Evolutionary conservation across 35 echinoderm and acorn worm genomes (phyloP), one percentile per base, ranked within the genome.

Genomic region (Apostichopus californicus): DNA sequence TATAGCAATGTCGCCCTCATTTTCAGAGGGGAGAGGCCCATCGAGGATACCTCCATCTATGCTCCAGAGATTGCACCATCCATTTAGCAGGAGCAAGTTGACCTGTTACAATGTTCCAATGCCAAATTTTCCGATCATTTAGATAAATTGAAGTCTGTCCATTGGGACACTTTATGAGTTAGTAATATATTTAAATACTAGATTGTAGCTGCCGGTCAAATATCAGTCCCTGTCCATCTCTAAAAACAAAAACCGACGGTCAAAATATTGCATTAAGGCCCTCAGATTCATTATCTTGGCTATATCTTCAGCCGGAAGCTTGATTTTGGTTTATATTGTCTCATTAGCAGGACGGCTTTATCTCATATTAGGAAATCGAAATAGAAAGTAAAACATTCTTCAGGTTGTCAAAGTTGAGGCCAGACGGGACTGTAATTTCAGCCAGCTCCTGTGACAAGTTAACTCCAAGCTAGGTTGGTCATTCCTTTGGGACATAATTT

Each of bases 341-440:
- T 18, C 64, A 18, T 68, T 68, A 68, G 9, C 64, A 68, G 64
- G 18, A 68, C 64, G 18, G 64, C 9, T 68, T 68, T 68, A 68
- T 68, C 11, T 68, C 64, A 9, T 68, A 14, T 18, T 18, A 68
- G 64, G 64, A 68, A 68, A 9, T 11, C 6, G 64, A 18, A 9
- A 11, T 68, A 68, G 64, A 68, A 68, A 68, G 64, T 68, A 68
- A 68, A 68, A 68, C 64, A 68, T 68, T 68, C 64, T 68, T 68
- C 64, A 68, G 64, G 64, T 68, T 68, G 64, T 68, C 64, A 68
- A 68, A 68, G 64, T 18, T 68, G 64, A 68, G 64, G 64, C 64
- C 64, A 68, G 64, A 68, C 11, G 17, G 11, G 64, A 11, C 13
- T 2, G 64, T 46, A 46, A 46, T 46, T 46, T 46, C 34, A 46